phyloP scores from a whole-genome alignment of 2,888 invertebrate genomes.

The Strigamia transsilvanica region DNA sequence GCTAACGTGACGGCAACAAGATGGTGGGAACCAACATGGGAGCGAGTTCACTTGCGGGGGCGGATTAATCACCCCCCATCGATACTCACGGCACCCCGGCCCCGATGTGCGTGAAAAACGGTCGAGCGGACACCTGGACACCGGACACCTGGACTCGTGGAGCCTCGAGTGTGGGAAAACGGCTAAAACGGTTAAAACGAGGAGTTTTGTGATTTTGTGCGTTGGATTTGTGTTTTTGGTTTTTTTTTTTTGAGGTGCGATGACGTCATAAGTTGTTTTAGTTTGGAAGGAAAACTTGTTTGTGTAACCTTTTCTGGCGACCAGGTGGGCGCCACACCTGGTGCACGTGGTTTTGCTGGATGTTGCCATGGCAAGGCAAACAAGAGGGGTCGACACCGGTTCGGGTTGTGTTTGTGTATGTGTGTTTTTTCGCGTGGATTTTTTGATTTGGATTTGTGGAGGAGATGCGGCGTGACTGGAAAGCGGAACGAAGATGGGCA shows the following conservation, averaged over 20 bases:
- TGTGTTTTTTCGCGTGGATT: background rate
- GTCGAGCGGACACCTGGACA: background rate
- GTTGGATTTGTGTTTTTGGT: background rate
- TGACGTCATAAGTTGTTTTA: conserved; percentile 36
- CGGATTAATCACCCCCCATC: conserved; percentile 26
- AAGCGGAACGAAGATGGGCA: too few relatives aligned
- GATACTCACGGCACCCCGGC: background rate
- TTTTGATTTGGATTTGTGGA: background rate
- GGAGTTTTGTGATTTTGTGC: background rate
- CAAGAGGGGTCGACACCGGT: conserved; percentile 4
- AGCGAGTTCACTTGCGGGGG: conserved; percentile 26
- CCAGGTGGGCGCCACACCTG: conserved; percentile 35
- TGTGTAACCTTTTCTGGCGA: conserved; percentile 10
- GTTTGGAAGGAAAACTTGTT: conserved; percentile 24
- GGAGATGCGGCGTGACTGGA: too few relatives aligned
- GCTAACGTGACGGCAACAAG: conserved; percentile 38
- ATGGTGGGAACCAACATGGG: conserved; percentile 21
- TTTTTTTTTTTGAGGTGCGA: background rate
- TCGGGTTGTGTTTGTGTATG: background rate
- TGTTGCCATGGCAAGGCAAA: conserved; percentile 36
- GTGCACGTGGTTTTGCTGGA: conserved; percentile 17
- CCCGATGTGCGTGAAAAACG: background rate
- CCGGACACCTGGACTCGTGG: background rate
- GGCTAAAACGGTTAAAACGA: background rate
- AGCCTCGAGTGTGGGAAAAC: conserved; percentile 5